Evolutionary conservation across 2,797 vertebrate species (phyloP).

Genomic region (Pogoniulus pusillus): DNA sequence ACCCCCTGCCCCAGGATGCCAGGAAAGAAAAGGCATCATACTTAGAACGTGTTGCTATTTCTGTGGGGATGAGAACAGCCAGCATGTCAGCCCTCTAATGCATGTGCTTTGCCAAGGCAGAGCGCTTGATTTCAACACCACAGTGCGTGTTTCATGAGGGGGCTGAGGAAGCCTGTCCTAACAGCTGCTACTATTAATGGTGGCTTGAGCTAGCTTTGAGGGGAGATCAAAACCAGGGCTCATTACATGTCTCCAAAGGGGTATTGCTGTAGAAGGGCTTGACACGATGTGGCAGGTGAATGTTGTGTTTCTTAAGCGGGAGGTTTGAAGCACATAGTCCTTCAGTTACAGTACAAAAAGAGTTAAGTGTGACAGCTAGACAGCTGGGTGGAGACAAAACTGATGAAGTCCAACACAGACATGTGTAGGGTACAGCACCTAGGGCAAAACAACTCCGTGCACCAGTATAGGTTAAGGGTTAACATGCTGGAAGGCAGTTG

Average conservation of each 20-base stretch:
- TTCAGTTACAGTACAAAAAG: neutral
- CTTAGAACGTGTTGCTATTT: neutral
- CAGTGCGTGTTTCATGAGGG: neutral
- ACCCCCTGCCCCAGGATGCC: neutral
- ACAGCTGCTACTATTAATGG: neutral
- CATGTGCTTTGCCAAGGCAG: neutral
- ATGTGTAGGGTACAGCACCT: neutral
- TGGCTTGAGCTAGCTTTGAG: neutral
- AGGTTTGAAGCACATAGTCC: neutral
- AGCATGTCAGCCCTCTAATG: neutral
- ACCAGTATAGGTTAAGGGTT: neutral
- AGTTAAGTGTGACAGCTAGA: neutral
- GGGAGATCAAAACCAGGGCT: neutral
- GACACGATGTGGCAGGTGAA: neutral
- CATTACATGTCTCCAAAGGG: neutral
- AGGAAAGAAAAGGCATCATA: conserved; percentile 25
- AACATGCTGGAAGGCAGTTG: neutral
- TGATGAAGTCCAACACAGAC: neutral
- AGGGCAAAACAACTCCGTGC: neutral
- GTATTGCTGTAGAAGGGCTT: neutral
- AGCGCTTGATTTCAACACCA: neutral
- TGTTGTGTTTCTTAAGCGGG: neutral
- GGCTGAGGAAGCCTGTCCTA: neutral
- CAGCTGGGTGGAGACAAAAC: neutral
- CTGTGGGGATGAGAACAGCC: neutral